phyloP scores from a whole-genome alignment of 2,797 vertebrate species.

The Urosaurus nigricauda region DNA sequence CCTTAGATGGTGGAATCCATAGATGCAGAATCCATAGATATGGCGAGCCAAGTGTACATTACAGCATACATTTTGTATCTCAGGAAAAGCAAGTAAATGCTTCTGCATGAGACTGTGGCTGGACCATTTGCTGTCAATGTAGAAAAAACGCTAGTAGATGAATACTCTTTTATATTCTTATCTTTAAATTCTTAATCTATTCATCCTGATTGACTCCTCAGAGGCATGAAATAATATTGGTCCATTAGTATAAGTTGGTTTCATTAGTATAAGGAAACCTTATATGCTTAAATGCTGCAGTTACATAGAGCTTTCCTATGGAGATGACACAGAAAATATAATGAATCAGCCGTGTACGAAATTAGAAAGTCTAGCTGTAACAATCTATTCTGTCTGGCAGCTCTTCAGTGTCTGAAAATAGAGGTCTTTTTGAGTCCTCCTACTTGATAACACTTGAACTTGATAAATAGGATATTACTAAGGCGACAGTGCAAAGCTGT shows the following conservation, averaged over 20 bases:
- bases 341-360: not conserved
- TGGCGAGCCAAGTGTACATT: too few species aligned
- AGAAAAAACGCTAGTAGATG: not conserved
- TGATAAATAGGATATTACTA: not conserved
- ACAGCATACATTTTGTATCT: not conserved
- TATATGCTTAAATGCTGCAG: not conserved
- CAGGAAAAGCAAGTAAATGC: not conserved
- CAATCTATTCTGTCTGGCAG: not conserved
- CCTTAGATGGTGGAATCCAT: too few species aligned
- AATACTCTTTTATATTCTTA: not conserved
- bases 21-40: too few species aligned
- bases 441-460: not conserved
- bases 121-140: not conserved
- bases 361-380: too few species aligned
- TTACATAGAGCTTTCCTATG: not conserved
- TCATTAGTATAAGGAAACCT: not conserved
- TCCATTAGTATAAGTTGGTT: not conserved
- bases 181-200: not conserved
- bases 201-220: not conserved
- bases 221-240: not conserved
- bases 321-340: not conserved
- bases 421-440: not conserved
- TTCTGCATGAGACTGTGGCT: not conserved
- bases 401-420: not conserved
- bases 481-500: not conserved